Percentiles rank a stretch among this genome's conserved stretches.
Conservation (phyloP, 1,140 invertebrate genomes). For the Rhagoletis zephyria region DNA sequence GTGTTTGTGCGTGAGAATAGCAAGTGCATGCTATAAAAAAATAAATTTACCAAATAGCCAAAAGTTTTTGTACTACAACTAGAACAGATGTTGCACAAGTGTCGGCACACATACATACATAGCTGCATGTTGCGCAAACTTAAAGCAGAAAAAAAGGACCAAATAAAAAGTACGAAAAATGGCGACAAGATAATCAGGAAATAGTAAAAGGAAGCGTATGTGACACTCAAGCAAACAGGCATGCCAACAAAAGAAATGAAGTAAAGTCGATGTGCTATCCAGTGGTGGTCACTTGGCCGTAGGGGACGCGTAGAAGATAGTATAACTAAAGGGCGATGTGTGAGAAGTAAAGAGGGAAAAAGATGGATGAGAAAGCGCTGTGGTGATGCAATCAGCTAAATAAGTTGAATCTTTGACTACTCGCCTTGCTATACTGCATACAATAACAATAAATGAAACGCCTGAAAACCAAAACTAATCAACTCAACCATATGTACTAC, state of each 20-base stretch:
- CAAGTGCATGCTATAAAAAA: constrained; percentile 38
- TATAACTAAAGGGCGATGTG: neutral
- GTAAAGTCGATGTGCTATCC: neutral
- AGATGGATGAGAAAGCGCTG: neutral
- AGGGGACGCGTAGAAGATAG: too few species aligned
- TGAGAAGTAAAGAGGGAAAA: neutral
- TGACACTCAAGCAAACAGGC: neutral
- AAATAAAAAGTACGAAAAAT: neutral
- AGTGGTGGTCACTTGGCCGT: too few species aligned
- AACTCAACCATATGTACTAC: neutral
- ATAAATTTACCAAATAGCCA: constrained; percentile 49
- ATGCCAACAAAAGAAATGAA: constrained; percentile 24
- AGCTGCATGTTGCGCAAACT: neutral
- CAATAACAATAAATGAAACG: neutral
- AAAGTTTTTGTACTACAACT: constrained; percentile 32
- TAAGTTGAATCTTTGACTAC: neutral
- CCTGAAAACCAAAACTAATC: neutral
- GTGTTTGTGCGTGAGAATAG: neutral
- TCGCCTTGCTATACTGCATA: neutral
- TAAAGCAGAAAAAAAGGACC: neutral
- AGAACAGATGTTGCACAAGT: constrained; percentile 15
- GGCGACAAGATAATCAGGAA: constrained; percentile 36
- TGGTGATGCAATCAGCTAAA: constrained; percentile 24
- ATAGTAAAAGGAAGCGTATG: constrained; percentile 36
- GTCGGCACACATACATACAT: neutral